A percentile compares a stretch with the other conserved stretches of the same genome.
phyloP scores from a whole-genome alignment of 2,888 invertebrate species.

The Cistogaster globosa region DNA sequence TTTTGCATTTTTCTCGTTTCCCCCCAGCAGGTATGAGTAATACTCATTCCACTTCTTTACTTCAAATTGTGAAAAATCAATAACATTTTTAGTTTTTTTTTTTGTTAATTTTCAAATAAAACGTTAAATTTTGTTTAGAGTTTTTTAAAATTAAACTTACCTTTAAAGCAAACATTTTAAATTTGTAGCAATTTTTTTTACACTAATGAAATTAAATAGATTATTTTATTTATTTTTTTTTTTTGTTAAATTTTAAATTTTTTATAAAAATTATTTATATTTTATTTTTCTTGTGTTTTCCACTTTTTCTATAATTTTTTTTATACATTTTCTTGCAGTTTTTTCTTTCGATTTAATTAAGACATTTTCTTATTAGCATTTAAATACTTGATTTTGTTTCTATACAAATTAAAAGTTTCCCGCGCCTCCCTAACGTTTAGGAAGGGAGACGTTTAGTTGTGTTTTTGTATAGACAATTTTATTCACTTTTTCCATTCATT shows the following conservation, averaged over 20 bases:
- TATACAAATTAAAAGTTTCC: slow-evolving; percentile 29
- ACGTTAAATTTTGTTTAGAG: not conserved
- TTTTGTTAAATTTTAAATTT: not conserved
- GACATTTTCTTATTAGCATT: not conserved
- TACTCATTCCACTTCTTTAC: slow-evolving; percentile 47
- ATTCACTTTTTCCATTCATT: slow-evolving; percentile 22
- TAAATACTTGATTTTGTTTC: not conserved
- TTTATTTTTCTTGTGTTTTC: not conserved
- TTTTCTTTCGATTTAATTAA: not conserved
- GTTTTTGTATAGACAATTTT: slow-evolving; percentile 11
- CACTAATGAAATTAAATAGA: not conserved
- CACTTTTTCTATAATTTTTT: not conserved
- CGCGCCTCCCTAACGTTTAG: slow-evolving; percentile 45
- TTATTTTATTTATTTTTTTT: not conserved
- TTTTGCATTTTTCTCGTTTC: slow-evolving; percentile 53
- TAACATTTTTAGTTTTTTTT: slow-evolving; percentile 50
- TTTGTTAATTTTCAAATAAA: not conserved
- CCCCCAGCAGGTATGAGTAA: slow-evolving; percentile 53
- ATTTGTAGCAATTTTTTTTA: slow-evolving; percentile 12
- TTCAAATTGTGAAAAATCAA: slow-evolving; percentile 70
- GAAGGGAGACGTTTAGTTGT: slow-evolving; percentile 35
- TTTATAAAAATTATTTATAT: not conserved
- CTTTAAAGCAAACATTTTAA: slow-evolving; percentile 69
- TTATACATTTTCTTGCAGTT: not conserved
- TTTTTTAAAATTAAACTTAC: slow-evolving; percentile 53